phyloP scores from a whole-genome alignment of 2,888 invertebrate species.

The Himalopsyche kuldschensis region DNA sequence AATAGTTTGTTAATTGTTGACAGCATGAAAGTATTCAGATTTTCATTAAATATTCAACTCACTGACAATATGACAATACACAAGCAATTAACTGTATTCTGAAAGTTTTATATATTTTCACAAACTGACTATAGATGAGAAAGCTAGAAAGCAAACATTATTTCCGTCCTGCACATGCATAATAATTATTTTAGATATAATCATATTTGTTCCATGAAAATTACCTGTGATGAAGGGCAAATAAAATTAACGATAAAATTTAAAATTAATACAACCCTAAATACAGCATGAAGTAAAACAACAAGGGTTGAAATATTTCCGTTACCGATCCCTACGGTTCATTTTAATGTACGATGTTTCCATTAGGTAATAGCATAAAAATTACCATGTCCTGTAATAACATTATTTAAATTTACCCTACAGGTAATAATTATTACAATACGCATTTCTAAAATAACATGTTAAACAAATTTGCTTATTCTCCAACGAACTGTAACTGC shows the following conservation, averaged over 20 bases:
- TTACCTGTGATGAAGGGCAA: background rate
- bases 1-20: no score
- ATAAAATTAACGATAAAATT: background rate
- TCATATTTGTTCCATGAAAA: no score
- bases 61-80: no score
- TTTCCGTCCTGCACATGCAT: no score
- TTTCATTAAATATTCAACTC: no score
- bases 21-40: no score
- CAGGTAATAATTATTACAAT: background rate
- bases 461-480: background rate
- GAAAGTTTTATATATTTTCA: no score
- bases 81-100: no score
- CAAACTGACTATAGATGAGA: no score
- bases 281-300: background rate
- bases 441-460: background rate
- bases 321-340: background rate
- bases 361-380: background rate
- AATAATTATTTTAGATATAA: no score
- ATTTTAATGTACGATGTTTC: background rate
- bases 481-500: background rate
- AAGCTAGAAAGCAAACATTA: no score
- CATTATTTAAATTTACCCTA: background rate
- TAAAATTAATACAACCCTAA: background rate
- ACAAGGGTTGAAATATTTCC: background rate
- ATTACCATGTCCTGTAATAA: background rate